Base-by-base conservation (phyloP, 2,888 invertebrate species). In the Dastarcus helophoroides region DNA sequence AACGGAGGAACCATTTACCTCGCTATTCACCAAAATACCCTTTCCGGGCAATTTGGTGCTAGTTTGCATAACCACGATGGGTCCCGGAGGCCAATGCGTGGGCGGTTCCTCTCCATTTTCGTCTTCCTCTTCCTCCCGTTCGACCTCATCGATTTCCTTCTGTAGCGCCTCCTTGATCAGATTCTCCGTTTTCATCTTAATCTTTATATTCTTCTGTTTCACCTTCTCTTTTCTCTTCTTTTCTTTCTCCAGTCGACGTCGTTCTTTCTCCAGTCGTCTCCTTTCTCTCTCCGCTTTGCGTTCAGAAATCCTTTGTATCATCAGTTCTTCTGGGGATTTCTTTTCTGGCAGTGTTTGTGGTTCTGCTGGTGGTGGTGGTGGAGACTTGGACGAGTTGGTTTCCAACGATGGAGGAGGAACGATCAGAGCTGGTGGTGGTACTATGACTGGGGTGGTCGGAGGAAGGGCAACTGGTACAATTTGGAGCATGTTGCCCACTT, bases 401-500 rank as follows among this genome's bases (percentile, higher is more conserved):
- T 22, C 33, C 14, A 22, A 21, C 10, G 39, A 34, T 6, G 29
- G 29, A 4, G 23, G 29, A 12, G 38, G 26, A 9, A 24, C 32
- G 9, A 37, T 15, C 9, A 31, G n/a, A 24, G 35, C 27, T 30
- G 22, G 5, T 12, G 14, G 14, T n/a, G 40, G 36, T 1, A 36
- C 23, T 10, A 6, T 30, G 6, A 22, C 35, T 26, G 19, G 32
- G 11, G 30, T 39, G 15, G 12, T 27, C 4, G 36, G 22, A 14
- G 30, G 19, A 14, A 33, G 25, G 23, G 65, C 64, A 9, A 63
- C 63, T 4, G 73, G 73, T 9, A 72, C 67, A 14, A 73, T 72
- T 56, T 73, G 71, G 19, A 73, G 54, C 53, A 73, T 68, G 46
- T 73, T 73, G 5, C 73, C 73, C 12, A 73, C 67, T 63, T 72